Percentiles rank a stretch among this genome's conserved stretches.
Conservation (phyloP, 2,797 vertebrate species). For the Characodon lateralis region DNA sequence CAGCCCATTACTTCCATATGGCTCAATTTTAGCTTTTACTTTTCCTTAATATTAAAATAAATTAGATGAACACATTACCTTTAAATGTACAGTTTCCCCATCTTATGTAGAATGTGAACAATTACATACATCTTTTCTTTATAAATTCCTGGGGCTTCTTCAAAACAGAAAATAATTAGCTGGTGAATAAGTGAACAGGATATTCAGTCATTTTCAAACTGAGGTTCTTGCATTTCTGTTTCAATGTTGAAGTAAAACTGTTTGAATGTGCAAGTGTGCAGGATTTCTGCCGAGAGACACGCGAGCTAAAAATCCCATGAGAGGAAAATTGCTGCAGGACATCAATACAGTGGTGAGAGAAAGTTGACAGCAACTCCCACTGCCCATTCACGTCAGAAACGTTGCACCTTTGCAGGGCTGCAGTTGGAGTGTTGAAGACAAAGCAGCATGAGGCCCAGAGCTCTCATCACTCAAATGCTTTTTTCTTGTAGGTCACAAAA, state of each 20-base stretch:
- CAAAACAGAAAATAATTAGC: too few relatives aligned
- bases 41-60: too few relatives aligned
- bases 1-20: too few relatives aligned
- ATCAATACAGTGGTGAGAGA: neutral
- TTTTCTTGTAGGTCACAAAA: neutral
- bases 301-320: neutral
- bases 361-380: neutral
- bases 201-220: too few relatives aligned
- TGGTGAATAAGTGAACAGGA: too few relatives aligned
- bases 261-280: neutral
- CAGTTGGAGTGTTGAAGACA: neutral
- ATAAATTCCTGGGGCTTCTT: too few relatives aligned
- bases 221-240: neutral
- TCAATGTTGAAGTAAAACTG: neutral
- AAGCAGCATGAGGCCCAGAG: neutral
- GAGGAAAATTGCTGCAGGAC: neutral
- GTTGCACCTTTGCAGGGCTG: neutral
- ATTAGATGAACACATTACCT: too few relatives aligned
- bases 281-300: neutral
- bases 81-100: too few relatives aligned
- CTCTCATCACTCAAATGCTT: neutral
- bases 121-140: too few relatives aligned
- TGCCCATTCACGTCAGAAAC: neutral
- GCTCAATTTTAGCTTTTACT: too few relatives aligned
- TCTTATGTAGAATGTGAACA: too few relatives aligned